Evolutionary conservation across 2,113 vertebrate genomes (phyloP).

Genomic region (Paratilapia polleni): DNA sequence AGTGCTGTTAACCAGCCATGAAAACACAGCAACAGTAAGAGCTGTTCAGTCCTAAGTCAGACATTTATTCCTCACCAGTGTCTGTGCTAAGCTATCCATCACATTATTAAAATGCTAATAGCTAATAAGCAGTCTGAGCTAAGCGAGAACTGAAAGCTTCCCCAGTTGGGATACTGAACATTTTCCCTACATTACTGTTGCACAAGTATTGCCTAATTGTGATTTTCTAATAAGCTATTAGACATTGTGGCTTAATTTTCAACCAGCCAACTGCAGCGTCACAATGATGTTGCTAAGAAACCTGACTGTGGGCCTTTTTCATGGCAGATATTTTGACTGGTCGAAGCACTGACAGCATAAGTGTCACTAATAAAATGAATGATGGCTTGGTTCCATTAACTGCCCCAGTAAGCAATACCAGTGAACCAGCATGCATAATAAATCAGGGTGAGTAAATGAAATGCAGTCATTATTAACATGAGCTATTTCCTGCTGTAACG

Average conservation of each 20-base stretch:
- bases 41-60: background rate
- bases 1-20: background rate
- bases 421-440: slow-evolving; percentile 3
- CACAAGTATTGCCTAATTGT: background rate
- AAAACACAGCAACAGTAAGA: background rate
- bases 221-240: background rate
- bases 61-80: background rate
- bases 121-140: background rate
- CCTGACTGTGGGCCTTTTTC: background rate
- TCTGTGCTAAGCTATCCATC: background rate
- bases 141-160: background rate
- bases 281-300: background rate
- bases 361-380: slow-evolving; percentile 11
- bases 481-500: background rate
- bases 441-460: background rate
- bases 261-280: background rate
- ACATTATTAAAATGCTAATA: background rate
- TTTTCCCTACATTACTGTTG: background rate
- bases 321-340: background rate
- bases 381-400: slow-evolving; percentile 7
- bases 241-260: background rate
- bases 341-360: background rate
- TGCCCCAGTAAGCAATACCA: background rate
- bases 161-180: background rate
- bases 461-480: background rate